Evolutionary conservation across 2,113 vertebrate species (phyloP).

Genomic region (Furnarius figulus): DNA sequence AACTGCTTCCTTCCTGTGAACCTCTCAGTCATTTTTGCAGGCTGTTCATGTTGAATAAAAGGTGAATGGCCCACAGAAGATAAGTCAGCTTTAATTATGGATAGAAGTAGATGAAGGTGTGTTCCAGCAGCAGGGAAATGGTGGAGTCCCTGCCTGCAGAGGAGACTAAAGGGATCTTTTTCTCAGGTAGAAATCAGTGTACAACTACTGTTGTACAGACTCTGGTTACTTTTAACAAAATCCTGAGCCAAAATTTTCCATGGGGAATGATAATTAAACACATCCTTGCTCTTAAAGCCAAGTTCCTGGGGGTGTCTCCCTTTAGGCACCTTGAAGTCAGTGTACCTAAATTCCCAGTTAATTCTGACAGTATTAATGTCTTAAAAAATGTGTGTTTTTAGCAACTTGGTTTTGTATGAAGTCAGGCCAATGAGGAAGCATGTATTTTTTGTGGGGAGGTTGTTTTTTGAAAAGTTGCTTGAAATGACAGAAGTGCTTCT

Average conservation of each 20-base stretch:
- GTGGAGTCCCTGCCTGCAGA: neutral
- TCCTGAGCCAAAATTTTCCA: neutral
- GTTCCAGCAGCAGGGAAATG: neutral
- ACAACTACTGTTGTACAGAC: neutral
- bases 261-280: neutral
- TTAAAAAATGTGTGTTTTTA: neutral
- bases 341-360: neutral
- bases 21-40: conserved; percentile 31
- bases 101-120: neutral
- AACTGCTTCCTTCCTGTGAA: conserved; percentile 79
- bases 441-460: too few relatives aligned
- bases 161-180: neutral
- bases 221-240: neutral
- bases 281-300: neutral
- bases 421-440: neutral
- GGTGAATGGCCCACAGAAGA: conserved; percentile 15
- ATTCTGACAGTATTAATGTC: neutral
- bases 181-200: neutral
- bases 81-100: conserved; percentile 43
- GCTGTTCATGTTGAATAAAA: conserved; percentile 1
- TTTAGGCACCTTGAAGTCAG: neutral
- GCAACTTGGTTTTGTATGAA: neutral
- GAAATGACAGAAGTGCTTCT: neutral
- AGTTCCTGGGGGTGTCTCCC: neutral
- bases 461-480: neutral